A percentile compares a stretch with the other conserved stretches of the same genome.
Evolutionary conservation across 2,888 invertebrate species (phyloP).

Genomic region (Tachina grossa): DNA sequence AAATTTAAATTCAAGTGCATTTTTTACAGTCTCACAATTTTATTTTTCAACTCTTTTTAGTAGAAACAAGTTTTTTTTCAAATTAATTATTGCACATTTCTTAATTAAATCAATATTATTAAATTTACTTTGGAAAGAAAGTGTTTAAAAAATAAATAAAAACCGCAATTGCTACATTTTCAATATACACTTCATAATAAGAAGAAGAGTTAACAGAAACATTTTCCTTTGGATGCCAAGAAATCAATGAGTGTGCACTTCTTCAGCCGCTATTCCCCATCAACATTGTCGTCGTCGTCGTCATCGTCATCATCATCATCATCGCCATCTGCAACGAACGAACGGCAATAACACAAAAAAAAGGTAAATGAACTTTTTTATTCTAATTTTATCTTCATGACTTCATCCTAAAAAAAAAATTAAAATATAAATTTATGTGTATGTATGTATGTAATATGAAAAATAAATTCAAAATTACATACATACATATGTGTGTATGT

Average conservation of each 20-base stretch:
- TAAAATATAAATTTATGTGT: neutral
- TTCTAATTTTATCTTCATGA: conserved; percentile 14
- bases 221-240: conserved; percentile 2
- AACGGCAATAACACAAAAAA: conserved; percentile 19
- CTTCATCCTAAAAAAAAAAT: conserved; percentile 14
- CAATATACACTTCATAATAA: conserved; percentile 11
- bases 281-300: neutral
- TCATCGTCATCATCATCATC: neutral
- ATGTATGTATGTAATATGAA: too few relatives aligned
- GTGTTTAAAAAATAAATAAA: conserved; percentile 14
- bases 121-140: conserved; percentile 10
- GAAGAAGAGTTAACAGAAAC: neutral
- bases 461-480: too few relatives aligned
- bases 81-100: neutral
- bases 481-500: too few relatives aligned
- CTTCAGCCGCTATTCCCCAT: conserved; percentile 1
- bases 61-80: conserved; percentile 15
- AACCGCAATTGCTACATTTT: conserved; percentile 43
- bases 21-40: neutral
- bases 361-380: conserved; percentile 67
- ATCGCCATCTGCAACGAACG: neutral
- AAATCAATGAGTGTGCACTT: conserved; percentile 8
- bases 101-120: conserved; percentile 5
- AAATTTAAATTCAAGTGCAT: conserved; percentile 30
- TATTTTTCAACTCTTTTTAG: conserved; percentile 21